Evolutionary conservation across 2,113 vertebrate species (phyloP), one percentile per base, ranked within the genome.

Genomic region (Nothoprocta perdicaria): DNA sequence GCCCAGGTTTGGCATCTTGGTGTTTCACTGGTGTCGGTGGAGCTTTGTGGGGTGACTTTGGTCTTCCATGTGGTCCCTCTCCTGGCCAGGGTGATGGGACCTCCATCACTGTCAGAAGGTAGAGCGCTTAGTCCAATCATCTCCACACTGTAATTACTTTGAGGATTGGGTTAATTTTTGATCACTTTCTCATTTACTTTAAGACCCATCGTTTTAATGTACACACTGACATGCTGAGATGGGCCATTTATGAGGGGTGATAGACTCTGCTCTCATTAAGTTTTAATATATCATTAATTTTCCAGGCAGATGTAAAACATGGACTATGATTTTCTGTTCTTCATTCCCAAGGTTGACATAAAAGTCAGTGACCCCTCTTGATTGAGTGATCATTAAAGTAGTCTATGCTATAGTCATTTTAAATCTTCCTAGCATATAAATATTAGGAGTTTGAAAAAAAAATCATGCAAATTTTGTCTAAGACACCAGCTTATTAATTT

Each of bases 201-300:
- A 58, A 94, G 92, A 86, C 86, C 83, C 72, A 78, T 86, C 1
- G 6, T 76, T 94, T 93, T 88, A 93, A 90, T 89, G 82, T 88
- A 89, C 91, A 93, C 65, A 85, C 62, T 88, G 92, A 95, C 84
- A 95, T 76, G 67, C 13, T 52, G 91, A 95, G 88, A 89, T 67
- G 83, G 84, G 46, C 68, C 78, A 16, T 94, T 96, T 95, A 94
- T 71, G 90, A 93, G 79, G 62, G 83, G 73, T 75, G 88, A 93
- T 92, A 76, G 80, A 92, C 88, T 95, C 69, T 46, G 76, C 53
- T 86, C 91, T 74, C 89, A 82, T 94, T 93, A 95, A 92, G 55
- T 90, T 96, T 96, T 96, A 96, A 96, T 91, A 92, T 84, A 66
- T 88, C 92, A 91, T 96, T 95, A 96, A 95, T 97, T 96, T 95